Evolutionary conservation across 30 jellyfish, hydroid and myxozoan species (phyloP), one percentile per base, ranked within the genome.

Genomic region (Aurelia aurita complex sp. Pacific): DNA sequence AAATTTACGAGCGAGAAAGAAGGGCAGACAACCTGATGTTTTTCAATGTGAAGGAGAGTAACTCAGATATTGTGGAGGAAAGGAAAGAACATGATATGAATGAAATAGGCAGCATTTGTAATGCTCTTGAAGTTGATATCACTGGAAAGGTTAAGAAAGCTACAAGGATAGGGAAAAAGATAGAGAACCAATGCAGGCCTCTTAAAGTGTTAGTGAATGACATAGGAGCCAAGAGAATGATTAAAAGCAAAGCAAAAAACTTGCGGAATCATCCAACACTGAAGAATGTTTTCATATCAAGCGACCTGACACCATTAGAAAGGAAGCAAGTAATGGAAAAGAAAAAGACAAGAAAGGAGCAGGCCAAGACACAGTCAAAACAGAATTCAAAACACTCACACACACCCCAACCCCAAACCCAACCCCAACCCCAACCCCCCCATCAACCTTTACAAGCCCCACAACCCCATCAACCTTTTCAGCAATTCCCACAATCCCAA

Each of bases 161-260:
- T 65, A 65, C 75, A 65, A 65, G 75, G 75, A 65, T 65, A 65
- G 75, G 75, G 75, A 65, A 65, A 65, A 65, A 65, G 75, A 65
- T 65, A 65, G 75, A 65, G 29, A 65, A 11, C 75, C 18, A 65
- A 65, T 15, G 75, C 75, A 65, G 75, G 18, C 35, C 75, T 65
- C 75, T 65, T 19, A 65, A 65, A 65, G 75, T 65, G 75, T 65
- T 65, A 65, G 35, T 65, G 75, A 65, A 65, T 65, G 75, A 65
- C 34, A 65, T 65, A 65, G 75, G 75, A 65, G 75, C 75, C 75
- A 65, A 65, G 75, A 65, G 75, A 65, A 65, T 23, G 75, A 65
- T 65, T 65, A 65, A 65, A 65, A 23, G 75, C 18, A 65, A 65
- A 65, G 75, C 75, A 65, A 65, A 65, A 65, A 65, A 65, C 75